Evolutionary conservation across 2,113 vertebrate genomes (phyloP), one percentile per base, ranked within the genome.

Genomic region (Dunckerocampus dactyliophorus): DNA sequence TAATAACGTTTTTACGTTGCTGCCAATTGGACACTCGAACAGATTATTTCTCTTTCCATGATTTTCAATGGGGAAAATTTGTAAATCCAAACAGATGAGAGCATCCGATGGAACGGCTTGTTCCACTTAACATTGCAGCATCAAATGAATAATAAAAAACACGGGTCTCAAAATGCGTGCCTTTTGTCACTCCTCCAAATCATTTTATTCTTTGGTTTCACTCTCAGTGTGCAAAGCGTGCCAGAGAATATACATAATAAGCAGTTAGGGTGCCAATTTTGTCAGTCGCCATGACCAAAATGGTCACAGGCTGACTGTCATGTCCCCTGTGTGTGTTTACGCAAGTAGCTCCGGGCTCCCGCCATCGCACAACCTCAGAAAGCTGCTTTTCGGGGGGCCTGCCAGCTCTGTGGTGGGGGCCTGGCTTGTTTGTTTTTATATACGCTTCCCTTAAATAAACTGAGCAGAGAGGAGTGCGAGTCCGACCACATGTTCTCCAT

Each of bases 211-310:
- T 81, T 80, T 74, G 76, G 74, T 82, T 86, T 86, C 83, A 78
- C 82, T 83, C 72, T 76, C 80, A 84, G 83, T 65, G 84, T 88
- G 84, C 83, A 79, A 89, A 88, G 81, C 67, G 75, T 80, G 83
- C 83, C 88, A 84, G 84, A 84, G 88, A 88, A 88, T 84, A 72
- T 78, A 82, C 80, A 90, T 89, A 90, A 90, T 90, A 82, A 91
- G 77, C 82, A 67, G 79, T 77, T 85, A 53, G 61, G 1, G 70
- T 87, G 88, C 88, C 89, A 91, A 68, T 79, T 52, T 81, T 82
- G 85, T 88, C 85, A 87, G 82, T 71, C 75, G 77, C 54, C 81
- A 85, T 82, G 88, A 89, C 87, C 88, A 86, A 87, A 84, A 83
- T 81, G 79, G 87, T 88, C 83, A 63, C 79, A 81, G 83, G 80